phyloP scores from a whole-genome alignment of 2,797 vertebrate species.

The Gymnothorax reevesii region DNA sequence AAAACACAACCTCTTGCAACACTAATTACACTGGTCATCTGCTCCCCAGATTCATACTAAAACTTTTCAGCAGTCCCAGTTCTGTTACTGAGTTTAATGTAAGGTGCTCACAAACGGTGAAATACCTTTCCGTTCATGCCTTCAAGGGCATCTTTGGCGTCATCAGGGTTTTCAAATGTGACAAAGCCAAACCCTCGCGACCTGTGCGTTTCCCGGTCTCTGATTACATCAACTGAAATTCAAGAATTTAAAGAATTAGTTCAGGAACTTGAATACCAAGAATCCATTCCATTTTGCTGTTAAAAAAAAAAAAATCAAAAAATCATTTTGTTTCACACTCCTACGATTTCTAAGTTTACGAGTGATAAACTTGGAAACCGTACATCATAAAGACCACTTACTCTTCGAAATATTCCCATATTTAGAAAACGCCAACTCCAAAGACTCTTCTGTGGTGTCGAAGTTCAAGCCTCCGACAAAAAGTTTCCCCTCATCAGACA shows the following conservation, averaged over 20 bases:
- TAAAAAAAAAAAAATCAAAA: no score
- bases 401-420: constrained; percentile 91
- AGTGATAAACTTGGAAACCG: not conserved
- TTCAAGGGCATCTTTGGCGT: constrained; percentile 90
- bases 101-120: not conserved
- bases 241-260: not conserved
- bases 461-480: constrained; percentile 95
- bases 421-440: constrained; percentile 90
- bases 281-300: no score
- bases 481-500: constrained; percentile 92
- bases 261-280: no score
- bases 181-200: constrained; percentile 95
- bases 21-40: no score
- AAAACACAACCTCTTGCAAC: no score
- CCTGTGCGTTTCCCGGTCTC: constrained; percentile 89
- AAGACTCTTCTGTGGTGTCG: constrained; percentile 88
- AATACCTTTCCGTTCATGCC: constrained; percentile 94
- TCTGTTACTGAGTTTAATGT: no score
- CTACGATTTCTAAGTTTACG: no score
- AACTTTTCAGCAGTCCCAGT: no score
- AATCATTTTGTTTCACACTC: no score
- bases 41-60: no score
- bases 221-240: constrained; percentile 85
- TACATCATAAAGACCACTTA: constrained; percentile 52
- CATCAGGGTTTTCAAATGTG: constrained; percentile 89